Base-by-base conservation (phyloP, 2,797 vertebrate genomes). In the Neomorphus geoffroyi region DNA sequence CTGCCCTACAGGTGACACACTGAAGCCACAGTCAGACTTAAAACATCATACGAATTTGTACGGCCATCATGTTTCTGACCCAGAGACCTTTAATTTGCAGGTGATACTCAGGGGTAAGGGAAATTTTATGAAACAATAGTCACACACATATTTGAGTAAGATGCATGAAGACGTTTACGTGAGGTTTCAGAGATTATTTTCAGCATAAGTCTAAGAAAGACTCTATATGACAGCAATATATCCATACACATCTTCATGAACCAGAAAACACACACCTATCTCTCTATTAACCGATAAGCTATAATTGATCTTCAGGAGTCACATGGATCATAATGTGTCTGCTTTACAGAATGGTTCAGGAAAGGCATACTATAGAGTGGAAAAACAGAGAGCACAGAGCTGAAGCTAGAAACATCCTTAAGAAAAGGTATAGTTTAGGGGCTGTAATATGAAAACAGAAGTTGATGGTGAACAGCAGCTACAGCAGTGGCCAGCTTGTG, bases 171-270 rank as follows among this genome's bases (percentile, higher is more conserved):
- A 86, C 57, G 3, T 45, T 80, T 11, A 65, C 1, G 0, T 15
- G 30, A 87, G 7, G 17, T 64, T 82, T 90, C 67, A 61, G 64
- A 80, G 37, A 69, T 53, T 39, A 46, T 61, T 92, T 12, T 74
- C 19, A 78, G 23, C 13, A 3, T 13, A 83, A 78, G 15, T 19
- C 45, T 8, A 71, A 21, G n/a, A 33, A 64, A 57, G n/a, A 27
- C 30, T 60, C 53, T 58, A 5, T 30, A 7, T 28, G 53, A 81
- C 2, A 81, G 27, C 27, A 75, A 46, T 5, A 65, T 8, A 75
- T 2, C 5, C 17, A 30, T 10, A 82, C 0, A 6, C 8, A 72
- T 10, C 32, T 33, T n/a, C 61, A 51, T 0, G 1, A 74, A 86
- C 14, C 27, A 79, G 23, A 45, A 53, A 35, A 71, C 16, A n/a